Evolutionary conservation across 2,888 invertebrate genomes (phyloP).

Genomic region (Cryptus viduatorius): DNA sequence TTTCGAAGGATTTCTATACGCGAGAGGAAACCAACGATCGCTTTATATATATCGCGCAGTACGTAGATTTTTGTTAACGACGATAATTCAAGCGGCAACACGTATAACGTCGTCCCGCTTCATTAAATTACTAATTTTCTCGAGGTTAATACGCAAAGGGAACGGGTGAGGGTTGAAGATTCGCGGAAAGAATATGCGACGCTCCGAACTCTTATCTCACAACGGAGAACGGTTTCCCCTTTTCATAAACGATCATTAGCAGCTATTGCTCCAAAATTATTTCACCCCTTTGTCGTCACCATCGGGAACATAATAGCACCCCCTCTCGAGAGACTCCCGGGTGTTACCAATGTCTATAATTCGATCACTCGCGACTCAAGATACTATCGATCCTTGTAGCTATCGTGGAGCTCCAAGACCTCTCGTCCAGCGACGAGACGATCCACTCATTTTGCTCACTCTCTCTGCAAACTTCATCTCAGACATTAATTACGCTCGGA

Average conservation of each 20-base stretch:
- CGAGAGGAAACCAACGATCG: conserved; percentile 31
- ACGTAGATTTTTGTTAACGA: not conserved
- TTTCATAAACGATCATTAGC: conserved; percentile 1
- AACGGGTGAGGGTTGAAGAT: not conserved
- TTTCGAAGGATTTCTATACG: conserved; percentile 49
- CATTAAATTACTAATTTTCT: conserved; percentile 40
- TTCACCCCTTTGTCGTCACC: not conserved
- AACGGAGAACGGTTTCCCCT: not conserved
- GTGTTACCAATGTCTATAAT: not conserved
- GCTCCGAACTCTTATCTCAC: not conserved
- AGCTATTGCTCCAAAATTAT: not conserved
- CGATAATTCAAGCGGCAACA: conserved; percentile 27
- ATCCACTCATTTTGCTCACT: not conserved
- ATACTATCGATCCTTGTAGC: not conserved
- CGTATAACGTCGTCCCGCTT: conserved; percentile 6
- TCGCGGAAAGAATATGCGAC: not conserved
- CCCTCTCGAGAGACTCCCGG: not conserved
- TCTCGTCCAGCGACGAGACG: not conserved
- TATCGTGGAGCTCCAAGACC: not conserved
- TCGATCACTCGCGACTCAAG: not conserved
- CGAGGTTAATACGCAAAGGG: not conserved
- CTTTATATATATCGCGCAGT: not conserved
- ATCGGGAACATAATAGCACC: conserved; percentile 7
- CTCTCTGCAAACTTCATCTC: conserved; percentile 68
- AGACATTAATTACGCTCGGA: conserved; percentile 76